phyloP scores from a whole-genome alignment of 1,140 invertebrate species.

The Platyura marginata region DNA sequence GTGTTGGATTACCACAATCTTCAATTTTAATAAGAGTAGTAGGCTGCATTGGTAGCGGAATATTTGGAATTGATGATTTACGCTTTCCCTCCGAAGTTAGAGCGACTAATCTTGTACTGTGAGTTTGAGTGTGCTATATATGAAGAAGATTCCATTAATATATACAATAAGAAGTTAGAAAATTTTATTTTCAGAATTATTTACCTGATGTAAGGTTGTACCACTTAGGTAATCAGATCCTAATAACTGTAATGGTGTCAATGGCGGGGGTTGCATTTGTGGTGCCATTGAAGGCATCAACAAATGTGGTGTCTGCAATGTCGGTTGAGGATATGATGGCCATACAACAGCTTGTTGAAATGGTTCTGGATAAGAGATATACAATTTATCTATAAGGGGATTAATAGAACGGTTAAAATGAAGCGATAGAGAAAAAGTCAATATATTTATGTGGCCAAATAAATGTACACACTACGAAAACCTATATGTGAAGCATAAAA shows the following conservation, averaged over 20 bases:
- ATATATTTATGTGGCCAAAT: too few relatives aligned
- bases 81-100: conserved; percentile 29
- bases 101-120: conserved; percentile 34
- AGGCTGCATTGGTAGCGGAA: conserved; percentile 30
- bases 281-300: conserved; percentile 18
- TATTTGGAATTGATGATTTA: conserved; percentile 12
- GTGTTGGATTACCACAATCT: conserved; percentile 8
- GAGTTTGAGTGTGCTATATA: conserved; percentile 32
- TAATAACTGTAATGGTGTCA: conserved; percentile 29
- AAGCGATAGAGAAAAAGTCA: background rate
- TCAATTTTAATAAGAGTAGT: conserved; percentile 45
- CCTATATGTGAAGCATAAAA: too few relatives aligned
- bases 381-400: conserved; percentile 18
- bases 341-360: conserved; percentile 52
- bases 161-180: background rate
- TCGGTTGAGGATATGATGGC: conserved; percentile 41
- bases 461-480: too few relatives aligned
- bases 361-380: conserved; percentile 34
- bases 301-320: conserved; percentile 32
- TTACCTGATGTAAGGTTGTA: conserved; percentile 18
- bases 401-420: background rate
- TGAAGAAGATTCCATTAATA: too few relatives aligned
- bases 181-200: background rate
- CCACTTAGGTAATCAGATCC: conserved; percentile 27
- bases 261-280: conserved; percentile 31